These are phyloP conservation scores for Pangasius mekongensis DNA, from an alignment of 2,797 vertebrate genomes.

Conservation along the genomic window DNA sequence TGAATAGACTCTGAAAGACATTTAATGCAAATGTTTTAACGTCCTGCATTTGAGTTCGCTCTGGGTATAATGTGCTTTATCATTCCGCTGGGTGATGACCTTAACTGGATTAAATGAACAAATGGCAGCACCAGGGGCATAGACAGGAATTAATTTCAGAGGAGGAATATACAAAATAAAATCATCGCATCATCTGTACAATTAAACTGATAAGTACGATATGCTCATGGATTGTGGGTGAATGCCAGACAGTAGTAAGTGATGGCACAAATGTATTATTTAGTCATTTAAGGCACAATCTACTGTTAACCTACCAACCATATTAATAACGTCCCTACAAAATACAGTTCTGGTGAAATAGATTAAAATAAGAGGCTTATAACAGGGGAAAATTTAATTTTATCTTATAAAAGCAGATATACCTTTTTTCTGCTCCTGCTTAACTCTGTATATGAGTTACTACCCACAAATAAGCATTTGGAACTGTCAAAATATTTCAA, in stretches of 20 bases:
- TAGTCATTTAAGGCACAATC: background rate
- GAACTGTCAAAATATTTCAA: background rate
- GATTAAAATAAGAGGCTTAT: background rate
- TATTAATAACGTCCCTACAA: background rate
- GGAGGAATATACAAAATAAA: background rate
- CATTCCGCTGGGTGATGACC: background rate
- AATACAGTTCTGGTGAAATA: background rate
- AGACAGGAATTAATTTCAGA: background rate
- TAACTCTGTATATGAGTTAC: background rate
- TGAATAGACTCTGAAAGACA: background rate
- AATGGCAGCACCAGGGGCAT: background rate
- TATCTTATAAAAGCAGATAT: background rate
- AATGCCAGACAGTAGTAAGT: background rate
- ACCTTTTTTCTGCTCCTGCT: background rate
- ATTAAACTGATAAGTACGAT: background rate
- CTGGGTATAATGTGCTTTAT: background rate
- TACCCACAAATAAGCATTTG: background rate
- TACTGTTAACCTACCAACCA: background rate
- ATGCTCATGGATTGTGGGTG: background rate
- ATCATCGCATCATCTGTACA: background rate
- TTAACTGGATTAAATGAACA: slow-evolving; percentile 7
- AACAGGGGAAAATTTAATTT: background rate
- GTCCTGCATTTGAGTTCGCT: background rate
- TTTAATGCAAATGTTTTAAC: background rate
- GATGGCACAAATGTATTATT: background rate